Percentiles rank a stretch among this genome's conserved stretches.
Conservation (phyloP, 2,113 vertebrate species). For the Dromas ardeola region DNA sequence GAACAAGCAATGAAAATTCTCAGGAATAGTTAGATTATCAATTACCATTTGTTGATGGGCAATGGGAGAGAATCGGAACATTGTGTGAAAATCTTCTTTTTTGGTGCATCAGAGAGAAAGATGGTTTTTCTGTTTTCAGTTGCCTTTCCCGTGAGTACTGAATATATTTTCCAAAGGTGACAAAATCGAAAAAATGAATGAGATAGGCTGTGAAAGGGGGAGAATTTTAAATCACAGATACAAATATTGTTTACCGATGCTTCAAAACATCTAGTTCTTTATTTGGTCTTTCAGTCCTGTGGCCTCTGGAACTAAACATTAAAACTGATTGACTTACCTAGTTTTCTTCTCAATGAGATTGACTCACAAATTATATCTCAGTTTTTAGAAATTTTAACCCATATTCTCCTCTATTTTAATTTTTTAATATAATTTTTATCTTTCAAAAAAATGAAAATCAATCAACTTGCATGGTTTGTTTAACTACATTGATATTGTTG, state of each 20-base stretch:
- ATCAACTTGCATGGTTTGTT: not conserved
- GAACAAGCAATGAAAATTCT: slow-evolving; percentile 6
- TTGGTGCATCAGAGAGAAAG: not conserved
- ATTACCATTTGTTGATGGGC: not conserved
- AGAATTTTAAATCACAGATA: not conserved
- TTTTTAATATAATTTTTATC: not conserved
- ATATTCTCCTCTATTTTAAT: not conserved
- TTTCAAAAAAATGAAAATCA: not conserved
- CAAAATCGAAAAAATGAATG: not conserved
- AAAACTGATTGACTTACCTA: not conserved
- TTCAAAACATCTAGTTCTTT: not conserved
- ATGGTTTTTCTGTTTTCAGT: not conserved
- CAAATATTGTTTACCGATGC: not conserved
- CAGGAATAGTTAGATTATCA: not conserved
- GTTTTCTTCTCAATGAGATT: not conserved
- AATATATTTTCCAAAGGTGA: not conserved
- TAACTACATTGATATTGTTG: not conserved
- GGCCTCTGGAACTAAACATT: not conserved
- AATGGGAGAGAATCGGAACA: not conserved
- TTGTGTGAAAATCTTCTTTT: not conserved
- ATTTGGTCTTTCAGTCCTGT: not conserved
- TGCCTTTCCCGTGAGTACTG: not conserved
- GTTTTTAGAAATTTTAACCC: not conserved
- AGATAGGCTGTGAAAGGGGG: not conserved
- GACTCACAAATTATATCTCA: not conserved